Conservation (phyloP, 2,888 invertebrate species). For the Elmis aenea region DNA sequence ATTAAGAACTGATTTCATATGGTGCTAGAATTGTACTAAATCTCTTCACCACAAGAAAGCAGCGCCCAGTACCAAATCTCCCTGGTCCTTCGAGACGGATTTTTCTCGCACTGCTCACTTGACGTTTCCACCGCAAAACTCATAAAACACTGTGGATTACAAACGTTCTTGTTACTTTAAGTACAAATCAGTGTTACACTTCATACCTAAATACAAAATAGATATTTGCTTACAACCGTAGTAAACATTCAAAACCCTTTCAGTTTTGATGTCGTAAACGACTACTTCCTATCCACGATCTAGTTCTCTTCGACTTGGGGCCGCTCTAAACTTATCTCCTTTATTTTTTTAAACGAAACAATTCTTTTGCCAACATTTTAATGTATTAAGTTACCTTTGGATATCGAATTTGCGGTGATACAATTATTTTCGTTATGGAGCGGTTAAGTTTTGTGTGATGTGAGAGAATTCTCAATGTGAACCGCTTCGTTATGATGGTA, state of each 20-base stretch:
- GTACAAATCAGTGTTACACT: constrained; percentile 46
- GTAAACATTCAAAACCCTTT: constrained; percentile 38
- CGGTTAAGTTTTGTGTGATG: constrained; percentile 9
- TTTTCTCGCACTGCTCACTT: too few species aligned
- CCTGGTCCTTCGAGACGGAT: constrained; percentile 14
- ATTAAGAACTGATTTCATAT: constrained; percentile 59
- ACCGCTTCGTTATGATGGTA: constrained; percentile 12
- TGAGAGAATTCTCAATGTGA: too few species aligned
- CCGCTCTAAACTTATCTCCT: constrained; percentile 39
- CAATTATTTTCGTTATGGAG: constrained; percentile 19
- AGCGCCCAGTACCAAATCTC: constrained; percentile 51
- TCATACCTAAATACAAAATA: constrained; percentile 45
- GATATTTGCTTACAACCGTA: constrained; percentile 44
- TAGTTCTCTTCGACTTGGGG: neutral
- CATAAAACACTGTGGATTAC: constrained; percentile 22
- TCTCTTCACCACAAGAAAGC: constrained; percentile 65
- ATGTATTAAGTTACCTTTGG: constrained; percentile 39
- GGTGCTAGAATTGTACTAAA: constrained; percentile 59
- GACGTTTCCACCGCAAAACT: constrained; percentile 24
- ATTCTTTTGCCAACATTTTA: constrained; percentile 28
- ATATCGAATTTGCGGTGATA: constrained; percentile 43
- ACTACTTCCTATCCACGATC: neutral
- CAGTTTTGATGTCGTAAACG: constrained; percentile 35
- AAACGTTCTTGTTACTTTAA: constrained; percentile 37
- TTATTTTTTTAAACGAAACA: constrained; percentile 27